phyloP scores from a whole-genome alignment of 2,888 invertebrate genomes.

The Troides helena region DNA sequence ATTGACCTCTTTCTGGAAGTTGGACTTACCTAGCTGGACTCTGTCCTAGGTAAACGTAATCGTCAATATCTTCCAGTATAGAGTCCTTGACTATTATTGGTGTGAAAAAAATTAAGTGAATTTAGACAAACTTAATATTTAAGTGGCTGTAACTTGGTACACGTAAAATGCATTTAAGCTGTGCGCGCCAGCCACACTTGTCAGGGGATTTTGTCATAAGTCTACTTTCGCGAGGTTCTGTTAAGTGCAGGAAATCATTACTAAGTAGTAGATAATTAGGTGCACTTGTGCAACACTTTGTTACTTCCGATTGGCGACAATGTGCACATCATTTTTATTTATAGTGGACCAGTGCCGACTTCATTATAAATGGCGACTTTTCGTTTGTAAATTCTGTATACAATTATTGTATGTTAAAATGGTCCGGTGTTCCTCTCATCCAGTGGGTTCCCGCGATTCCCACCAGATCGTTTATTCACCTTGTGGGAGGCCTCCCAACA shows the following conservation, averaged over 20 bases:
- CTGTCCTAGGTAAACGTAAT: too few relatives aligned
- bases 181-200: background rate
- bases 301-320: constrained; percentile 58
- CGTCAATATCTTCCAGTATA: too few relatives aligned
- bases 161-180: constrained; percentile 24
- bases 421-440: too few relatives aligned
- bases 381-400: too few relatives aligned
- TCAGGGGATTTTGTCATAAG: constrained; percentile 16
- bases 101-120: constrained; percentile 24
- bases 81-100: too few relatives aligned
- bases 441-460: too few relatives aligned
- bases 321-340: constrained; percentile 38
- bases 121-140: constrained; percentile 4
- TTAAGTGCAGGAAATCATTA: constrained; percentile 66
- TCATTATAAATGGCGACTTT: too few relatives aligned
- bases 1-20: too few relatives aligned
- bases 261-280: constrained; percentile 62
- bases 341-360: background rate
- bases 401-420: too few relatives aligned
- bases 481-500: too few relatives aligned
- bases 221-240: constrained; percentile 43
- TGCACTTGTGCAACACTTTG: constrained; percentile 64
- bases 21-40: too few relatives aligned
- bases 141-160: constrained; percentile 15
- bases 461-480: too few relatives aligned